Evolutionary conservation across 2,888 invertebrate genomes (phyloP).

Genomic region (Catonia carolina): DNA sequence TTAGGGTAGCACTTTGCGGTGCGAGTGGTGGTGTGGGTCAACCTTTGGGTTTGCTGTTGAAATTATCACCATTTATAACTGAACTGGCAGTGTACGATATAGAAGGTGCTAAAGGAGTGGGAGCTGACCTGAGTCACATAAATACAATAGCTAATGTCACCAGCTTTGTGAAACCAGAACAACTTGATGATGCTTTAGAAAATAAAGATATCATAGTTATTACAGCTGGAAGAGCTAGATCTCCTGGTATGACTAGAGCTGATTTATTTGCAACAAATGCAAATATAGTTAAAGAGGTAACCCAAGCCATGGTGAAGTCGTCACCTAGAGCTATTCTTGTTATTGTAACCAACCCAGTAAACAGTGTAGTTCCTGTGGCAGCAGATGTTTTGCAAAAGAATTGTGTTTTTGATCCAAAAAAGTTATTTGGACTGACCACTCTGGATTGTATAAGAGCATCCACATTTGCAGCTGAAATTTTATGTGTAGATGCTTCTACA

Average conservation of each 20-base stretch:
- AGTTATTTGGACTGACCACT: constrained; percentile 66
- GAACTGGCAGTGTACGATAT: not conserved
- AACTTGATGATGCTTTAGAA: constrained; percentile 43
- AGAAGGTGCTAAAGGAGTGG: constrained; percentile 42
- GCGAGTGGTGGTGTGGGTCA: constrained; percentile 51
- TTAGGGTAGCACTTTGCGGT: constrained; percentile 36
- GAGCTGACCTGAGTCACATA: constrained; percentile 47
- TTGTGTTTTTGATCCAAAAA: constrained; percentile 54
- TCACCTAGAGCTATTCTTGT: constrained; percentile 44
- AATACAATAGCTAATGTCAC: constrained; percentile 42
- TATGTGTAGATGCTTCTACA: constrained; percentile 55
- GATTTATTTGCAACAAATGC: constrained; percentile 52
- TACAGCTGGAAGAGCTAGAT: constrained; percentile 55
- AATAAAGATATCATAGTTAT: constrained; percentile 59
- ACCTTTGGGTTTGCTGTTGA: constrained; percentile 34
- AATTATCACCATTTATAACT: not conserved
- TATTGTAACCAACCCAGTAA: constrained; percentile 47
- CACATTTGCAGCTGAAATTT: constrained; percentile 59
- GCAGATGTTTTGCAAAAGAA: constrained; percentile 51
- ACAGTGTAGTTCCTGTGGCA: constrained; percentile 45
- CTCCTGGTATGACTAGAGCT: constrained; percentile 54
- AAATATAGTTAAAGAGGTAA: constrained; percentile 42
- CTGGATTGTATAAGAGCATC: constrained; percentile 67
- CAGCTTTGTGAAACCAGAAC: constrained; percentile 41
- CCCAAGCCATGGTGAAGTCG: constrained; percentile 39